These are phyloP conservation scores for Anarsia innoxiella DNA, from an alignment of 2,888 invertebrate species.

Conservation along the genomic window DNA sequence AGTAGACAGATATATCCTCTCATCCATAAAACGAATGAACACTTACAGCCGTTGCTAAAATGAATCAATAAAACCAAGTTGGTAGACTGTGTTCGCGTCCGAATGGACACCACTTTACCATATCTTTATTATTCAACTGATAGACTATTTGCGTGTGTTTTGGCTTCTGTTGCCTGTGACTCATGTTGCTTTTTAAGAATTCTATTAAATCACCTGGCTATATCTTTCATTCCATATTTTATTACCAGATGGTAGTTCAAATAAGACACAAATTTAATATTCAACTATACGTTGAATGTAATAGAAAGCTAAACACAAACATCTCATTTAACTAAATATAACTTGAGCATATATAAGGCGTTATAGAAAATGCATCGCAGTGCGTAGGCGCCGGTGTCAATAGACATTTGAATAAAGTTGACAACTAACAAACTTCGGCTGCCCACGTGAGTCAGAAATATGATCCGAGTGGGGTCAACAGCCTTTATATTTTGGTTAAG, in stretches of 20 bases:
- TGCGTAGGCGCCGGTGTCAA: conserved; percentile 24
- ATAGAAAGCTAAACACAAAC: conserved; percentile 5
- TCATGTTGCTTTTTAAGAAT: conserved; percentile 10
- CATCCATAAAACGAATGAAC: neutral
- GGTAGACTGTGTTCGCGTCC: no score
- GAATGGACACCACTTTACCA: no score
- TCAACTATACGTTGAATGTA: no score
- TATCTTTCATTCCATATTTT: no score
- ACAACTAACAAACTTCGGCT: conserved; percentile 19
- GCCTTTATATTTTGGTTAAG: no score
- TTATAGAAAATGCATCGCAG: conserved; percentile 6
- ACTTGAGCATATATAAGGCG: neutral
- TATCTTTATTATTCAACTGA: conserved; percentile 22
- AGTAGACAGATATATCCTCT: neutral
- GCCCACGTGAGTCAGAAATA: conserved; percentile 20
- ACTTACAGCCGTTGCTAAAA: no score
- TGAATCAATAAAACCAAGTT: neutral
- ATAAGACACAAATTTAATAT: no score
- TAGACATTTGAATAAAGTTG: conserved; percentile 23
- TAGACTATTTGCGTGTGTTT: conserved; percentile 17
- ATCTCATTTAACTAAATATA: neutral
- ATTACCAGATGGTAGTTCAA: no score
- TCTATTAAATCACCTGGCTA: no score
- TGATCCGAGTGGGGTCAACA: conserved; percentile 18
- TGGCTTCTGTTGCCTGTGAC: conserved; percentile 14